Conservation (phyloP, 2,797 vertebrate species). For the Rhinoraja longicauda region DNA sequence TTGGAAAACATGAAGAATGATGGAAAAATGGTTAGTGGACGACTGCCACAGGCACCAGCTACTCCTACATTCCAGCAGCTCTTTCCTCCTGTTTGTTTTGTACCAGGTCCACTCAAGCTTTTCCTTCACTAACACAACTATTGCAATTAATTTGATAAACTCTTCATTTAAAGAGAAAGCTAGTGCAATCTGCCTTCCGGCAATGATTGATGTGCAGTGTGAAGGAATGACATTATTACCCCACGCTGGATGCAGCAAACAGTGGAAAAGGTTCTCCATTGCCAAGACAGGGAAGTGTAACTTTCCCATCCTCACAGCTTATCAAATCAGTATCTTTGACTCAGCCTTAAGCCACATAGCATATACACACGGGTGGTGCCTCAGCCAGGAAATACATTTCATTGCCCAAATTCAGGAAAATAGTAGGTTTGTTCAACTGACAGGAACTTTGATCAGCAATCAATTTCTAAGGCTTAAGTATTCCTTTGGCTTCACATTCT, state of each 20-base stretch:
- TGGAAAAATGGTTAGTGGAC: constrained; percentile 17
- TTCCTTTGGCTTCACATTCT: not conserved
- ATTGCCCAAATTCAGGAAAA: not conserved
- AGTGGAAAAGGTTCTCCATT: not conserved
- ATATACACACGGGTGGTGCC: not conserved
- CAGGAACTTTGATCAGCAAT: not conserved
- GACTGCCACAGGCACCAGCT: not conserved
- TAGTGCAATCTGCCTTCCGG: not conserved
- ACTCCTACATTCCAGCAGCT: not conserved
- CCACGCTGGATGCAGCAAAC: not conserved
- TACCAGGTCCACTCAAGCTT: not conserved
- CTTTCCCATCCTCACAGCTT: not conserved
- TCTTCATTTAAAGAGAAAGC: not conserved
- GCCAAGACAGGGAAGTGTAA: not conserved
- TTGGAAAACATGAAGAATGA: constrained; percentile 3
- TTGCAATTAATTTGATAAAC: not conserved
- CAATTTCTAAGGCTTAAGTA: not conserved
- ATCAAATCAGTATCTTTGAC: not conserved
- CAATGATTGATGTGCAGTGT: not conserved
- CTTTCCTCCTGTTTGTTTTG: not conserved
- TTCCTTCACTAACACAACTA: not conserved
- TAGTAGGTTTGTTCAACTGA: not conserved
- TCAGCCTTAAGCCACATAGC: not conserved
- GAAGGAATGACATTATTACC: not conserved
- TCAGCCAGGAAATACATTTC: not conserved